Evolutionary conservation across 2,888 invertebrate genomes (phyloP).

Genomic region (Zaprionus lineosus): DNA sequence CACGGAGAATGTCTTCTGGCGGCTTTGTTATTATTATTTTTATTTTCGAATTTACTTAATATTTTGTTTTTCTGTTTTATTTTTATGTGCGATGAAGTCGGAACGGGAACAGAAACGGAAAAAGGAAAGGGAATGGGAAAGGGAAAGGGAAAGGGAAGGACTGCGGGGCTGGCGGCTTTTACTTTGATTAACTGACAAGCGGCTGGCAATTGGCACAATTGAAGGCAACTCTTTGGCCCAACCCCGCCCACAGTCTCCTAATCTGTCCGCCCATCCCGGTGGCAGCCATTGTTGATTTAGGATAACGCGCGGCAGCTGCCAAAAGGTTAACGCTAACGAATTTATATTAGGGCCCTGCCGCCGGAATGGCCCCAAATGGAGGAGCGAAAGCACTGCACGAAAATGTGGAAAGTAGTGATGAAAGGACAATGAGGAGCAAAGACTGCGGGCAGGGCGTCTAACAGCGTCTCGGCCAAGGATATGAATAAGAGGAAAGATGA

Average conservation of each 20-base stretch:
- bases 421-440: too few relatives aligned
- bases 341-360: slow-evolving; percentile 60
- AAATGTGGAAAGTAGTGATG: neutral
- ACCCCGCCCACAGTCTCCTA: too few relatives aligned
- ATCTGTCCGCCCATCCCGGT: slow-evolving; percentile 42
- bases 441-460: too few relatives aligned
- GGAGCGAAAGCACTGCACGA: slow-evolving; percentile 26
- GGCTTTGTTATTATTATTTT: slow-evolving; percentile 56
- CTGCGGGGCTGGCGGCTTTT: slow-evolving; percentile 63
- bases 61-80: slow-evolving; percentile 16
- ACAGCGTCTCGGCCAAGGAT: neutral
- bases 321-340: slow-evolving; percentile 74
- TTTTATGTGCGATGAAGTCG: too few relatives aligned
- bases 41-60: slow-evolving; percentile 26
- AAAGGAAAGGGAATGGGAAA: too few relatives aligned
- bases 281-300: slow-evolving; percentile 69
- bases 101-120: too few relatives aligned
- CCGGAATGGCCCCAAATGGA: slow-evolving; percentile 25
- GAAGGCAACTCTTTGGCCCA: slow-evolving; percentile 52
- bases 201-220: slow-evolving; percentile 76
- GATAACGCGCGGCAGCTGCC: slow-evolving; percentile 63
- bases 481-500: neutral
- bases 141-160: too few relatives aligned
- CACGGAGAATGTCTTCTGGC: slow-evolving; percentile 53
- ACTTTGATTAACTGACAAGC: slow-evolving; percentile 77